Conservation (phyloP, 1,140 invertebrate genomes). For the Dinothrombium tinctorium region DNA sequence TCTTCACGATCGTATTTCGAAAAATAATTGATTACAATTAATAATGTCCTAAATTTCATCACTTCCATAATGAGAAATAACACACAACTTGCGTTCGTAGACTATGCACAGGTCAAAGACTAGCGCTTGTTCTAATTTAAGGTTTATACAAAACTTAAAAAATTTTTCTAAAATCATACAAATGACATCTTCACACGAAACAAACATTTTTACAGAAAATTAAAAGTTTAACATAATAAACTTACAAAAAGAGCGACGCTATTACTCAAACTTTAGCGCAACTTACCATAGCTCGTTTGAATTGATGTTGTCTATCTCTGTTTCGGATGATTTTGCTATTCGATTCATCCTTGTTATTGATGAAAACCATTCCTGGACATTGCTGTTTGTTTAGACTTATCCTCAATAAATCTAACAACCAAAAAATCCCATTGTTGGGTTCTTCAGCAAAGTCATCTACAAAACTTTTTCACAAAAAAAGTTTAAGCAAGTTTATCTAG, state of each 20-base stretch:
- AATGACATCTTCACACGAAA: too few species aligned
- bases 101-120: not conserved
- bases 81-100: too few species aligned
- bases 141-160: too few species aligned
- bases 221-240: too few species aligned
- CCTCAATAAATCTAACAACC: slow-evolving; percentile 17
- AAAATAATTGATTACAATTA: not conserved
- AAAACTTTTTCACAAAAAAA: slow-evolving; percentile 8
- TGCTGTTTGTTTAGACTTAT: slow-evolving; percentile 26
- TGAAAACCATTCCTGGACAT: slow-evolving; percentile 6
- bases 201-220: too few species aligned
- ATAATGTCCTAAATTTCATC: too few species aligned
- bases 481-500: not conserved
- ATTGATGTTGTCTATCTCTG: slow-evolving; percentile 5
- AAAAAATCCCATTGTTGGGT: slow-evolving; percentile 11
- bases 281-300: slow-evolving; percentile 11
- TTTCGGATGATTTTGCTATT: slow-evolving; percentile 1
- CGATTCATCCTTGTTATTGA: not conserved
- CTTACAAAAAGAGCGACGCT: too few species aligned
- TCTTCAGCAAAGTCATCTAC: slow-evolving; percentile 13
- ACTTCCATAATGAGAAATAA: too few species aligned
- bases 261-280: not conserved
- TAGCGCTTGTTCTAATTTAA: not conserved
- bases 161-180: too few species aligned
- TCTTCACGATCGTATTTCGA: too few species aligned